Percentiles rank a stretch among this genome's conserved stretches.
Conservation (phyloP, 2,113 vertebrate species). For the Cryptoleucopteryx plumbea region DNA sequence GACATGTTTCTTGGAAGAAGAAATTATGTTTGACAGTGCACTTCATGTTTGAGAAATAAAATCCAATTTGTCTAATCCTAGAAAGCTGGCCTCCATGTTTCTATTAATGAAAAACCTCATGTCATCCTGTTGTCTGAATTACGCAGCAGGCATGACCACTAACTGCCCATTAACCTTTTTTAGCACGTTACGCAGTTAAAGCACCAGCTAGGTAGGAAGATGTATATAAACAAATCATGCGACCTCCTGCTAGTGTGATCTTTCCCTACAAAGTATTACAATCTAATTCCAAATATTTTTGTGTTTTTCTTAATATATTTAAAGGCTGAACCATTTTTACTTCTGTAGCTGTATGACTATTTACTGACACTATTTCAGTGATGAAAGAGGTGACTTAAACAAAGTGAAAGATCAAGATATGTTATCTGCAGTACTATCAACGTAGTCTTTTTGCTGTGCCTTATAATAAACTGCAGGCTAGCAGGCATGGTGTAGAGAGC, state of each 20-base stretch:
- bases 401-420: background rate
- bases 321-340: background rate
- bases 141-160: background rate
- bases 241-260: background rate
- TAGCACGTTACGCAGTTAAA: background rate
- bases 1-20: background rate
- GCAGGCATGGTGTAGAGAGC: background rate
- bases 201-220: background rate
- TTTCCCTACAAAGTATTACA: background rate
- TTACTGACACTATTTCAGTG: background rate
- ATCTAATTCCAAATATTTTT: background rate
- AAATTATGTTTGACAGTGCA: background rate
- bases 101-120: background rate
- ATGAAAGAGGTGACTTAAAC: background rate
- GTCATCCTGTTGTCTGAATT: background rate
- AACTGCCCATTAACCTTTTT: background rate
- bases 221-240: background rate
- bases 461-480: background rate
- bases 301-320: background rate
- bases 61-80: background rate
- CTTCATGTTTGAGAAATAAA: background rate
- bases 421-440: background rate
- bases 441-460: background rate
- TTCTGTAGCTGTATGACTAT: background rate
- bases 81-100: background rate